Evolutionary conservation across 2,797 vertebrate species (phyloP).

Genomic region (Hoplostethus atlanticus): DNA sequence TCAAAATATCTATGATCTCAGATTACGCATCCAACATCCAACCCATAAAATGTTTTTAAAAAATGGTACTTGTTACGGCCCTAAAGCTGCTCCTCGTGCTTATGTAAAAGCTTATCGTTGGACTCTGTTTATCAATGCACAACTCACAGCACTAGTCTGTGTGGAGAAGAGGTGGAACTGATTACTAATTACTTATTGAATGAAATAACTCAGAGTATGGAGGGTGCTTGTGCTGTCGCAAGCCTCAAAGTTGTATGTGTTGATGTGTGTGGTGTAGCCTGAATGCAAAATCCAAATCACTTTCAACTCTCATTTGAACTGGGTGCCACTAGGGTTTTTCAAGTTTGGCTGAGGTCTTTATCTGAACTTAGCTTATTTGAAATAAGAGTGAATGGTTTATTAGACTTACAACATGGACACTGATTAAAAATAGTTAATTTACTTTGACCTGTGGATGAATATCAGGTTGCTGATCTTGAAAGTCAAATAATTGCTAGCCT

Average conservation of each 20-base stretch:
- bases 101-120: neutral
- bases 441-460: conserved; percentile 21
- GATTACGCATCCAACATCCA: too few species aligned
- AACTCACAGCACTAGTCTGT: neutral
- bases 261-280: neutral
- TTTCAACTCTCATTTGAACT: neutral
- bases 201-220: neutral
- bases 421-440: conserved; percentile 3
- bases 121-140: too few species aligned
- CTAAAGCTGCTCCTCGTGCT: neutral
- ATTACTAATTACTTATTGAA: neutral
- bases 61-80: neutral
- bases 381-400: conserved; percentile 5
- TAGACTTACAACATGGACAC: neutral
- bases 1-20: too few species aligned
- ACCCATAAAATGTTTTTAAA: neutral
- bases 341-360: neutral
- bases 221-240: neutral
- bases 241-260: neutral
- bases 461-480: conserved; percentile 27
- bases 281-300: conserved; percentile 1
- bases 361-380: neutral
- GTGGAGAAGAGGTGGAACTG: neutral
- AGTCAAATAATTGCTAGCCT: conserved; percentile 30
- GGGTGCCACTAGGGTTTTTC: neutral